Conservation (phyloP, 1,140 invertebrate genomes). For the Planococcus citri region DNA sequence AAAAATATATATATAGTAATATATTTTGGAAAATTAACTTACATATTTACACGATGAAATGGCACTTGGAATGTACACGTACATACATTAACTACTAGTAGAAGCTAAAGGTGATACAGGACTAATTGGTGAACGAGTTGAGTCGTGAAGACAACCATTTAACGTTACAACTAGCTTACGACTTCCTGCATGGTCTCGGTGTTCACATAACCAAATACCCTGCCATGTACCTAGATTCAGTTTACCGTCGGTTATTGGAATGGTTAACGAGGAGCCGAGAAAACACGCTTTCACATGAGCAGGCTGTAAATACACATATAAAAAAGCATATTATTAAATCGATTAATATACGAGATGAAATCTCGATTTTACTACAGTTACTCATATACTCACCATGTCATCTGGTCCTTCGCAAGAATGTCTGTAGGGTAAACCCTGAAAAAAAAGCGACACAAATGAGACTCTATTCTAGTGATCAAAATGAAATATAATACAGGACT, state of each 20-base stretch:
- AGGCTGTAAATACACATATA: conserved; percentile 51
- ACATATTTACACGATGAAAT: background rate
- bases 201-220: conserved; percentile 95
- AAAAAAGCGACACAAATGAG: conserved; percentile 18
- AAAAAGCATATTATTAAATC: conserved; percentile 20
- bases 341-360: conserved; percentile 17
- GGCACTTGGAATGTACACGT: background rate
- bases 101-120: conserved; percentile 70
- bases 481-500: conserved; percentile 6
- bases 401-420: conserved; percentile 96
- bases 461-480: background rate
- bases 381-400: conserved; percentile 74
- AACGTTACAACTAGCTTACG: conserved; percentile 81
- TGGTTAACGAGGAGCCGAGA: conserved; percentile 84
- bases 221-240: conserved; percentile 93
- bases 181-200: conserved; percentile 86
- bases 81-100: conserved; percentile 60
- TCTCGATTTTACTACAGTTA: background rate
- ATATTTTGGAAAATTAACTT: background rate
- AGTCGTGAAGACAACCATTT: conserved; percentile 57
- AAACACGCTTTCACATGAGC: conserved; percentile 95
- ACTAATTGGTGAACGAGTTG: conserved; percentile 64
- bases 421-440: conserved; percentile 71
- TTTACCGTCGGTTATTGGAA: conserved; percentile 90
- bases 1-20: background rate